Base-by-base conservation (phyloP, 2,113 vertebrate genomes). In the Entelurus aequoreus region DNA sequence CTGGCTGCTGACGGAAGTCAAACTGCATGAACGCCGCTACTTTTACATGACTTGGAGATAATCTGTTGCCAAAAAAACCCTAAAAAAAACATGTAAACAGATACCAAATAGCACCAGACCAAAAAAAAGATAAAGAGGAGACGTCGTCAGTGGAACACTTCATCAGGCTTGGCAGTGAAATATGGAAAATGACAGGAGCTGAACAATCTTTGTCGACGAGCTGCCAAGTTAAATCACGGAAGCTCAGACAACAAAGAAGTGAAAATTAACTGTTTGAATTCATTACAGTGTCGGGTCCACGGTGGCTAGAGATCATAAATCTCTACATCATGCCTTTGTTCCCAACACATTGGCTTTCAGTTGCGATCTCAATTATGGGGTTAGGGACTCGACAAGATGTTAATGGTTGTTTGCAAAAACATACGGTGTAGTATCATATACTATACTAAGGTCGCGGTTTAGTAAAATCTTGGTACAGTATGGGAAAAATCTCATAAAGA, bases 141-240 rank as follows among this genome's bases (percentile, higher is more conserved):
- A 28, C 8, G 8, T 16, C 8, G 38, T 49, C 55, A 49, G 15
- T 42, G 47, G 42, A 19, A 51, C 44, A 68, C 28, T 28, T 3
- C 28, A 70, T 67, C n/a, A 35, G 42, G 65, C 6, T 53, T 60
- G 57, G 69, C 63, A 68, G 64, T 69, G 54, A 59, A 68, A 75
- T 57, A 60, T 47, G 40, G 61, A 2, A 64, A 61, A 72, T 15
- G 69, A 40, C 60, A 71, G 19, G 28, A 48, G 62, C 60, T 66
- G 50, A 71, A 46, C 6, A 62, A 46, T 48, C 49, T 50, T 47
- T 8, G 49, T 48, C 14, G 16, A 44, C 8, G 15, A 46, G 65
- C 69, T 74, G 75, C 60, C 68, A 62, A 54, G 59, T 49, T 67
- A 51, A 60, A 74, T 70, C 60, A 68, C 4, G 12, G 53, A 48